Evolutionary conservation across 35 echinoderm and acorn worm genomes (phyloP).

Genomic region (Stichopus chloronotus): DNA sequence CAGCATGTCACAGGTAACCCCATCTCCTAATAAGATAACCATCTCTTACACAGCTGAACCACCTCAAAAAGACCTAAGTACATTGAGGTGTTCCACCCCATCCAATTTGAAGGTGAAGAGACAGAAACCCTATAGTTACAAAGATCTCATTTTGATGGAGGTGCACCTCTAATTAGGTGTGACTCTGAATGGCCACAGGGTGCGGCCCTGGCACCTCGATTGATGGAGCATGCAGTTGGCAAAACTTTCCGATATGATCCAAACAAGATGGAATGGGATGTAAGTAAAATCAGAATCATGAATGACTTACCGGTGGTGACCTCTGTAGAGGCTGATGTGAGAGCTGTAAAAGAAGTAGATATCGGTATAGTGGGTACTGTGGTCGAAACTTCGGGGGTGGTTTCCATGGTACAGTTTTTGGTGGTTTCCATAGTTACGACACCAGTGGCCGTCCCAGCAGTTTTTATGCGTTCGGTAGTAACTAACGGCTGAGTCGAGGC

Average conservation of each 20-base stretch:
- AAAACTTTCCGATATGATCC: not conserved
- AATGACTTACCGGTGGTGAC: not conserved
- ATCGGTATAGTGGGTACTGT: slow-evolving; percentile 24
- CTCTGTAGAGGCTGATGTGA: slow-evolving; percentile 2
- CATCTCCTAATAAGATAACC: too few relatives aligned
- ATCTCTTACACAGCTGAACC: too few relatives aligned
- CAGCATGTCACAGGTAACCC: too few relatives aligned
- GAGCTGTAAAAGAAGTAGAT: slow-evolving; percentile 43
- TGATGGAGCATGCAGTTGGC: too few relatives aligned
- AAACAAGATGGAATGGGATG: not conserved
- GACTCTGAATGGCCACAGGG: too few relatives aligned
- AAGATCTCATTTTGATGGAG: too few relatives aligned
- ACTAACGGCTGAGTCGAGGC: not conserved
- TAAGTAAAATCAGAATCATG: not conserved
- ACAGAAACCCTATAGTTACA: too few relatives aligned
- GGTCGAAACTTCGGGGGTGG: slow-evolving; percentile 19
- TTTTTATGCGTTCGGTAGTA: not conserved
- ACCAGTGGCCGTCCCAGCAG: slow-evolving; percentile 5
- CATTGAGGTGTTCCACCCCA: too few relatives aligned
- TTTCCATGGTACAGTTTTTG: slow-evolving; percentile 34
- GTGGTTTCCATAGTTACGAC: not conserved
- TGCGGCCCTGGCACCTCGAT: too few relatives aligned
- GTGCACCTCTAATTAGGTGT: too few relatives aligned
- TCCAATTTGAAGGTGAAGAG: too few relatives aligned
- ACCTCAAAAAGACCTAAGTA: too few relatives aligned